These are phyloP conservation scores for Caenorhabditis sp. DNA, from an alignment of 2,888 invertebrate genomes.

Conservation along the genomic window DNA sequence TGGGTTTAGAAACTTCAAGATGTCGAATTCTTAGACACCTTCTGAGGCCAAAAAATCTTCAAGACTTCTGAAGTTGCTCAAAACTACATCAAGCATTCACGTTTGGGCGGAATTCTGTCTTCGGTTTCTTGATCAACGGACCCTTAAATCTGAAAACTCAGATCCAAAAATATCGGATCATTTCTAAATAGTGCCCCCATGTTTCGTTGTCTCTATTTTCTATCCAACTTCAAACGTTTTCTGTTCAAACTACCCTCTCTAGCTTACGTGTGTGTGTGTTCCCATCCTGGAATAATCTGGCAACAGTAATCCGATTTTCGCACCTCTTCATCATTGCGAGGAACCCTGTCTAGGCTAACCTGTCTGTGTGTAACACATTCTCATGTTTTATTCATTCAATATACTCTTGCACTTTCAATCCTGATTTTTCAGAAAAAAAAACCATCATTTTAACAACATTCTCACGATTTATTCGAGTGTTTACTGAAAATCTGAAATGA, in stretches of 20 bases:
- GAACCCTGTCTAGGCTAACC: background rate
- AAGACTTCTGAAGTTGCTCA: too few species aligned
- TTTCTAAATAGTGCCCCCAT: too few species aligned
- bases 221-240: background rate
- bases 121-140: too few species aligned
- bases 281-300: constrained; percentile 51
- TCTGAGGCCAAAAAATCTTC: too few species aligned
- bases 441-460: constrained; percentile 22
- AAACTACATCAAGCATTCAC: too few species aligned
- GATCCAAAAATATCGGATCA: too few species aligned
- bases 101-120: too few species aligned
- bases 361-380: background rate
- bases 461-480: constrained; percentile 54
- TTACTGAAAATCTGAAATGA: constrained; percentile 37
- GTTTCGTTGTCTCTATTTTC: background rate
- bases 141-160: too few species aligned
- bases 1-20: too few species aligned
- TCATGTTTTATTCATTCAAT: constrained; percentile 75
- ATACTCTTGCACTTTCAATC: constrained; percentile 19
- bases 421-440: constrained; percentile 7
- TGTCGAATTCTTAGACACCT: too few species aligned
- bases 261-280: background rate
- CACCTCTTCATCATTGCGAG: background rate
- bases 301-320: constrained; percentile 74
- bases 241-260: background rate